Evolutionary conservation across 1,140 invertebrate genomes (phyloP), one percentile per base, ranked within the genome.

Genomic region (Cotesia typhae): DNA sequence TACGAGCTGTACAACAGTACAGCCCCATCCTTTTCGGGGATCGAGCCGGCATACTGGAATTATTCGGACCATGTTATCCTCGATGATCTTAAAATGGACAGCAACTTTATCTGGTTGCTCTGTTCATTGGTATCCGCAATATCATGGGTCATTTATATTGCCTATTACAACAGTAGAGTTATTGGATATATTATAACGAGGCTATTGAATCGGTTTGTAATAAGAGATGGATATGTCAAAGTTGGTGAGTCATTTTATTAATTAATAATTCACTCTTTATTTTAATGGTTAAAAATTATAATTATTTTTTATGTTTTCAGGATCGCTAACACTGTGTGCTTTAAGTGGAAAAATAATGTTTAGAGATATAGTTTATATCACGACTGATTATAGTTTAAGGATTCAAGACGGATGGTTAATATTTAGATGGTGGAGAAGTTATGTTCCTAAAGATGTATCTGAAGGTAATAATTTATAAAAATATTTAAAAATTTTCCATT

Each of bases 311-410:
- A 60, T 67, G 69, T 69, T 89, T 90, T 38, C 82, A 95, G 96
- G 97, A 73, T 98, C 98, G 12, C 92, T 99, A 79, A 96, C 96
- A 2, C 87, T 98, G 51, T 97, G 97, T 87, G 94, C 96, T 36
- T 88, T 99, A 74, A 96, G 96, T 75, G 98, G 98, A 2, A 99
- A 99, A 89, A 94, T 99, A 53, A 99, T 99, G 98, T 98, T 99
- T 88, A 90, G 97, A 76, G 96, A 99, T 89, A 91, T 99, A 80
- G 92, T 96, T 64, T 98, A 96, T 78, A 95, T 98, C 53, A 98
- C 95, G 61, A 94, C 96, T 87, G 97, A 99, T 88, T 98, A 95
- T 85, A 95, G 95, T 47, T 83, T 98, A 52, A 90, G 96, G 77
- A 91, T 98, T 74, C 96, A 99, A 87, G 97, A 99, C 90, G 98